These are phyloP conservation scores for Rhadina sibilatrix DNA, from an alignment of 2,113 vertebrate genomes.

Conservation along the genomic window DNA sequence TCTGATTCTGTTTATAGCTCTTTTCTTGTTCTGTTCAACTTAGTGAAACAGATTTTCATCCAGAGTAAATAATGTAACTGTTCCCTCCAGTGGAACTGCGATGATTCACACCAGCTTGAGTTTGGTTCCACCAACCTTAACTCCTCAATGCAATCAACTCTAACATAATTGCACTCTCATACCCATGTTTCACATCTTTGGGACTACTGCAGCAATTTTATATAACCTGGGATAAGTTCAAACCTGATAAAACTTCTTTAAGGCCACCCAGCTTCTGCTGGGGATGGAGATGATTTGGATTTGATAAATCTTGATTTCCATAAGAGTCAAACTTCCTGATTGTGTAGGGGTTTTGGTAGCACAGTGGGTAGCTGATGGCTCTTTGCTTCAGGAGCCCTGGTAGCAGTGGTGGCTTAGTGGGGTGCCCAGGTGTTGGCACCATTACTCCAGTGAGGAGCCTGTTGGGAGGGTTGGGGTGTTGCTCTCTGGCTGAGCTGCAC, in stretches of 20 bases:
- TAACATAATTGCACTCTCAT: not conserved
- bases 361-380: not conserved
- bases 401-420: not conserved
- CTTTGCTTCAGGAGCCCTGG: not conserved
- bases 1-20: not conserved
- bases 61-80: constrained; percentile 28
- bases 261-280: not conserved
- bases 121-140: constrained; percentile 30
- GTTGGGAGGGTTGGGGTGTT: not conserved
- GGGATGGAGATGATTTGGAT: not conserved
- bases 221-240: not conserved
- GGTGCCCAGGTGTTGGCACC: not conserved
- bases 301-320: not conserved
- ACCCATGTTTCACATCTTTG: not conserved
- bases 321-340: not conserved
- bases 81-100: not conserved
- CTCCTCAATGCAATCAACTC: not conserved
- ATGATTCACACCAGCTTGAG: constrained; percentile 35
- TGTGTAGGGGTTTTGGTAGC: not conserved
- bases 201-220: not conserved
- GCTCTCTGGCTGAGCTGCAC: not conserved
- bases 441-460: not conserved
- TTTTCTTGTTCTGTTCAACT: constrained; percentile 14
- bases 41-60: constrained; percentile 20
- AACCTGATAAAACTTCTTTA: not conserved